These are phyloP conservation scores for Drosophila albomicans DNA, from an alignment of 1,140 invertebrate genomes.

Conservation along the genomic window DNA sequence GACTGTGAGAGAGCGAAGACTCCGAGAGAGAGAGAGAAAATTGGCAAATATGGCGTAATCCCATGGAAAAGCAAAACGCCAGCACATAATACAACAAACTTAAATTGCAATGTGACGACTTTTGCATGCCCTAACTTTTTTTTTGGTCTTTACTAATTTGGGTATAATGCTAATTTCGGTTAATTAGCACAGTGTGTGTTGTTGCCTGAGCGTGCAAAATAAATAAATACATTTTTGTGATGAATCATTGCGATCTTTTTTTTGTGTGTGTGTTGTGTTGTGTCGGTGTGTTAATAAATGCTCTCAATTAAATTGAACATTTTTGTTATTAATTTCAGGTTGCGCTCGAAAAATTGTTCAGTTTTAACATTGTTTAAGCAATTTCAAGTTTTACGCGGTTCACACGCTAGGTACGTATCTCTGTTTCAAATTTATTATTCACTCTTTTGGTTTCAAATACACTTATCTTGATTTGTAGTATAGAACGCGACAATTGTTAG, in stretches of 20 bases:
- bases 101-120: neutral
- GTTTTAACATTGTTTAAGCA: conserved; percentile 19
- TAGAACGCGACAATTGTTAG: neutral
- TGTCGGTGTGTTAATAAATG: neutral
- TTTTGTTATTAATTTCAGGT: conserved; percentile 33
- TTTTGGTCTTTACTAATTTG: neutral
- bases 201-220: neutral
- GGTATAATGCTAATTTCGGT: neutral
- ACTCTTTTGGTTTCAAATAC: neutral
- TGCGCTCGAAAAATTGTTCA: conserved; percentile 18
- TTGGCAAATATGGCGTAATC: conserved; percentile 39
- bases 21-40: neutral
- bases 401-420: conserved; percentile 21
- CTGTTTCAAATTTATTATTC: neutral
- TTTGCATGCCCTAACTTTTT: conserved; percentile 17
- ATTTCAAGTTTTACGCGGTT: conserved; percentile 25
- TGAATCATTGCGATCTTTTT: neutral
- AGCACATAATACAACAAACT: conserved; percentile 3
- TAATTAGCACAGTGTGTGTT: neutral
- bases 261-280: no score
- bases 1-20: neutral
- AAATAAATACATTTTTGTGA: neutral
- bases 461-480: neutral
- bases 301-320: neutral
- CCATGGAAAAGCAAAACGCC: conserved; percentile 3